Evolutionary conservation across 2,113 vertebrate genomes (phyloP).

Genomic region (Boulengeromyrus knoepffleri): DNA sequence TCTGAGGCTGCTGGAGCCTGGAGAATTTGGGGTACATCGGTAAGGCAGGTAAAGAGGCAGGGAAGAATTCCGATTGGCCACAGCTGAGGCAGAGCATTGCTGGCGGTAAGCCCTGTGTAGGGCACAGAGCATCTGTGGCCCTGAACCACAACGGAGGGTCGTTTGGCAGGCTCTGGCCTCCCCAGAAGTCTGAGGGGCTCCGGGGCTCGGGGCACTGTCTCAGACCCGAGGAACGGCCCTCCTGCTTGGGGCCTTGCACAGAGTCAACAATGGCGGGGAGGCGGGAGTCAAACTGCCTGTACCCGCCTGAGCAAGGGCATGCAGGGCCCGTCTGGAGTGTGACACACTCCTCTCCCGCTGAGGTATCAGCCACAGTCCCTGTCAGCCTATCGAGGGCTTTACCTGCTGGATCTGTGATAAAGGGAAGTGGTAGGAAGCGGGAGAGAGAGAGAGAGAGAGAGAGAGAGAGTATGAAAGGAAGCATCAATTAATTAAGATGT

Average conservation of each 20-base stretch:
- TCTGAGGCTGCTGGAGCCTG: conserved; percentile 23
- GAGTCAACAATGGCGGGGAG: conserved; percentile 34
- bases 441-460: background rate
- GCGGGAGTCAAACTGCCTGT: conserved; percentile 33
- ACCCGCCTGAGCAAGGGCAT: conserved; percentile 27
- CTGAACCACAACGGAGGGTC: background rate
- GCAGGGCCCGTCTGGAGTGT: background rate
- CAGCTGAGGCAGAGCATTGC: conserved; percentile 2
- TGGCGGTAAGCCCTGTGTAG: background rate
- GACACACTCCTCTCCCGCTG: background rate
- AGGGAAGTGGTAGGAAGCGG: background rate
- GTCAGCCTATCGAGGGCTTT: background rate
- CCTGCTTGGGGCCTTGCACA: conserved; percentile 29
- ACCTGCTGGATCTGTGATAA: background rate
- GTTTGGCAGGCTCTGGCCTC: conserved; percentile 14
- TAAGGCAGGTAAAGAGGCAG: background rate
- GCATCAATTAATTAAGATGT: background rate
- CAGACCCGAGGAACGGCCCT: conserved; percentile 31
- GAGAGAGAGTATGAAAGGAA: background rate
- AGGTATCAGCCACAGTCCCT: background rate
- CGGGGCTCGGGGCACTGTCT: conserved; percentile 28
- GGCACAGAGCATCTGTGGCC: background rate
- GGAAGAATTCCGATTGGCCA: conserved; percentile 24
- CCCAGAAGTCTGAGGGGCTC: conserved; percentile 2
- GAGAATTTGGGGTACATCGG: conserved; percentile 25